phyloP scores from a whole-genome alignment of 2,113 vertebrate genomes.

The Muscicapa adusta region DNA sequence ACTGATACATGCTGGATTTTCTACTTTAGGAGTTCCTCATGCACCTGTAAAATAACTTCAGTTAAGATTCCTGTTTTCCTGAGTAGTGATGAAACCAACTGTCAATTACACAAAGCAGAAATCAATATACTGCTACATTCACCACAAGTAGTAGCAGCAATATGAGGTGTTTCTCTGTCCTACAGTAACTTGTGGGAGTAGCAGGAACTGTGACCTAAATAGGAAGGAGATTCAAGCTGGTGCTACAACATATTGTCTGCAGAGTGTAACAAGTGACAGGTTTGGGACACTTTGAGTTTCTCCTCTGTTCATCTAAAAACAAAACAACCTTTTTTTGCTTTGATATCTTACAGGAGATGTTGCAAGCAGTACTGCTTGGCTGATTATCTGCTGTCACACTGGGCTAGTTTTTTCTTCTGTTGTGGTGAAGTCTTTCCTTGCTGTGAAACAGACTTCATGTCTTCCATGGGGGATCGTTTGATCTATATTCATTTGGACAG shows the following conservation, averaged over 20 bases:
- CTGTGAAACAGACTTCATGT: not conserved
- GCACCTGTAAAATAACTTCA: not conserved
- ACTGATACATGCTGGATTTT: not conserved
- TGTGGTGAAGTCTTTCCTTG: not conserved
- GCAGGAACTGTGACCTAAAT: constrained; percentile 32
- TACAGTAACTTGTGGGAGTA: not conserved
- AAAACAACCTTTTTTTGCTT: not conserved
- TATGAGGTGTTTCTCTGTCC: not conserved
- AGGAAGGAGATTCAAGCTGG: not conserved
- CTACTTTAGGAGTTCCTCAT: not conserved
- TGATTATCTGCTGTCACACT: not conserved
- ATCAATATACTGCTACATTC: not conserved
- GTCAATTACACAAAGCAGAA: not conserved
- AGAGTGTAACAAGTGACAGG: not conserved
- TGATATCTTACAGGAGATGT: not conserved
- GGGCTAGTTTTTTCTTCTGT: not conserved
- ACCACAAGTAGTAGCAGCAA: not conserved
- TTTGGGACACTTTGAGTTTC: constrained; percentile 18
- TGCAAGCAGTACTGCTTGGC: not conserved
- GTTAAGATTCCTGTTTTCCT: not conserved
- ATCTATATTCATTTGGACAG: not conserved
- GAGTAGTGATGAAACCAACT: not conserved
- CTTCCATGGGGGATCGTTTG: not conserved
- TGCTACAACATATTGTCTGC: not conserved
- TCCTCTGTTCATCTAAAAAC: not conserved